Percentiles rank a stretch among this genome's conserved stretches.
phyloP scores from a whole-genome alignment of 2,113 vertebrate genomes.

The Rhinichthys klamathensis region DNA sequence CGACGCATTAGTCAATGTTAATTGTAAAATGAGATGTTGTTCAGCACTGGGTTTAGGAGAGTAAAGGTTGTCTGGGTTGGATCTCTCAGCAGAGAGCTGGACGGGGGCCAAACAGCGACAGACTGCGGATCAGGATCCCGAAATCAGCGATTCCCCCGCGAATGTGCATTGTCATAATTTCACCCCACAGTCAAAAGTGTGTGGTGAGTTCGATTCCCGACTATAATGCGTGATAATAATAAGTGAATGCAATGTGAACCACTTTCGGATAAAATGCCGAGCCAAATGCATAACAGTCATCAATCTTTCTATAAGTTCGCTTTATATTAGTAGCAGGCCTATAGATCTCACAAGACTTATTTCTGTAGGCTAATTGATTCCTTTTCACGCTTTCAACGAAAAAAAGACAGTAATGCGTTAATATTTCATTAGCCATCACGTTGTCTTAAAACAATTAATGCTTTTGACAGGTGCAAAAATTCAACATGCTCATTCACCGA shows the following conservation, averaged over 20 bases:
- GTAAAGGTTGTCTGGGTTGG: background rate
- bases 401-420: background rate
- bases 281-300: background rate
- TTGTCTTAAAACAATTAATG: background rate
- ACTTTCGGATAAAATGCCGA: background rate
- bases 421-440: background rate
- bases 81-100: constrained; percentile 48
- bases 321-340: background rate
- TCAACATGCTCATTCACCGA: constrained; percentile 1
- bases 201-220: background rate
- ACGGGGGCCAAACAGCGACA: constrained; percentile 57
- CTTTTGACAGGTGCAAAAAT: constrained; percentile 31
- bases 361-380: background rate
- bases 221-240: background rate
- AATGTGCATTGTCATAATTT: constrained; percentile 45
- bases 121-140: constrained; percentile 53
- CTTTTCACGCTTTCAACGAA: background rate
- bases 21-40: constrained; percentile 2
- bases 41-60: constrained; percentile 19
- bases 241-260: background rate
- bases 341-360: background rate
- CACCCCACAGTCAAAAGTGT: background rate
- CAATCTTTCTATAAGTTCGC: background rate
- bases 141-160: constrained; percentile 5
- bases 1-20: background rate